Base-by-base conservation (phyloP, 2,113 vertebrate genomes). In the Rostratula benghalensis region DNA sequence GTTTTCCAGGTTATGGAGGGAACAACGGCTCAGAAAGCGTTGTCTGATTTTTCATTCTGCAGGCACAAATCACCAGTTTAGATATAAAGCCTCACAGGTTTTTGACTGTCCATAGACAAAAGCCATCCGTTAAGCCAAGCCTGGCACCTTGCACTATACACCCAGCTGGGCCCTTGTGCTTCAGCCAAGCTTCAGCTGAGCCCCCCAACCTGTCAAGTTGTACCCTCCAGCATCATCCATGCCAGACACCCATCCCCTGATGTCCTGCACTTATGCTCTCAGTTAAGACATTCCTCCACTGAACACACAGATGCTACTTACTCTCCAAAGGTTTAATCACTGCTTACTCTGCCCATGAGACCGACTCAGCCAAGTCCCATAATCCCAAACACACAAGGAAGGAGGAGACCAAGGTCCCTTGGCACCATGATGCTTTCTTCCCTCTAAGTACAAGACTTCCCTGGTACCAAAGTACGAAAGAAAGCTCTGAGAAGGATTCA, bases 321-420 rank as follows among this genome's bases (percentile, higher is more conserved):
- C 24, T 50, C 59, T 53, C 65, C 35, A 48, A 33, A 64, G 30
- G 30, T 48, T 70, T 70, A 53, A 68, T 22, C 31, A 39, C 23
- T 46, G 70, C 68, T 39, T 10, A 13, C 20, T 59, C 41, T 60
- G 15, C 54, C 48, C 43, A 7, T 3, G 10, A 74, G 43, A 45
- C 33, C 6, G 5, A 64, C 19, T 50, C 30, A 43, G 68, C 22
- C 0, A 0, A 85, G n/a, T 3, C 0, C 31, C 13, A 10, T 11
- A 51, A 59, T 13, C 67, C 27, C 21, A 22, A 65, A 56, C 24
- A 54, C 28, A 43, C 7, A 28, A 3, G 13, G 27, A 39, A 82
- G 6, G 43, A 75, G 11, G n/a, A 65, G 4, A 75, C 3, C 20
- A 71, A 46, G 12, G 17, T 11, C 30, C 48, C 25, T 33, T 30